Base-by-base conservation (phyloP, 2,888 invertebrate genomes). In the Invenusta paracnida region DNA sequence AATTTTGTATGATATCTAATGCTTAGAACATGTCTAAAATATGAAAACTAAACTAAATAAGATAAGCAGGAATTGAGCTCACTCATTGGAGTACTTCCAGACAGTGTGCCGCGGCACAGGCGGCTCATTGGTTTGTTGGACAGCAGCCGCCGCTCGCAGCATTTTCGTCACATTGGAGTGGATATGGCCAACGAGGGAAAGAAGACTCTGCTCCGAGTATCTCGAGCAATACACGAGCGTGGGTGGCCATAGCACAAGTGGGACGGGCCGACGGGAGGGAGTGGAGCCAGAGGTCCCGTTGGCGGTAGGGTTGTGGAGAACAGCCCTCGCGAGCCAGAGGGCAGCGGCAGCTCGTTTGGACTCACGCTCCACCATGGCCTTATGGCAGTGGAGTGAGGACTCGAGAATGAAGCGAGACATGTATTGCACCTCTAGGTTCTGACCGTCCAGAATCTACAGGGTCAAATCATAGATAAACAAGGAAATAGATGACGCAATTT, bases 351-450 rank as follows among this genome's bases (percentile, higher is more conserved):
- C 84, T 11, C 67, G 11, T 31, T 85, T 31, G 5, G 81, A 81
- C 17, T 11, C 48, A 17, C 85, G 79, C 5, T 23, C 1, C 27
- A 85, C 13, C 29, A 81, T 28, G 13, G 82, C 5, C 1, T 81
- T 25, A 27, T 81, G 48, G 28, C 85, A 28, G 83, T 85, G 85
- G 23, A 85, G 30, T 85, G 17, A 30, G 30, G 29, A 30, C 17
- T 85, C 85, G 17, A 85, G 67, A 28, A 85, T 84, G 28, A 85
- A 85, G 29, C 85, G 29, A 13, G 85, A 81, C 83, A 85, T 30
- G 66, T 31, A 83, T 25, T 83, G 83, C 2, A 83, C 66, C 11
- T 83, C n/a, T 25, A 27, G 83, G 31, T 83, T 29, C n/a, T 83
- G 29, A 29, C 29, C 83, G 25, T 83, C 83, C 23, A 83, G 66